These are phyloP conservation scores for Dicrostonyx torquatus DNA, from an alignment of 2,797 vertebrate genomes.

Conservation along the genomic window DNA sequence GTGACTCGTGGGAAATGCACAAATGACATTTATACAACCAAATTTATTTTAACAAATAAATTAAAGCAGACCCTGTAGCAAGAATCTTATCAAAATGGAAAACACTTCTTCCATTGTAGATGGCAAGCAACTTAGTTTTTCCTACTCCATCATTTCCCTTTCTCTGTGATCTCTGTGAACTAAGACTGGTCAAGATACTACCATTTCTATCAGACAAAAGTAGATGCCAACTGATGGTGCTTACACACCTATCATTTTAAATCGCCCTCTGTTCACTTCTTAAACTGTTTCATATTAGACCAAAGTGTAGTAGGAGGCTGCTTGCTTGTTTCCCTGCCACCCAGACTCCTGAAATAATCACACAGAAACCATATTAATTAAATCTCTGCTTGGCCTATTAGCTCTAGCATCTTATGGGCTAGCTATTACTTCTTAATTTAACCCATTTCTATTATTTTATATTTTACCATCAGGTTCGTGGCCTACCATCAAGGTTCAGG, in stretches of 20 bases:
- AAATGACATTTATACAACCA: conserved; percentile 57
- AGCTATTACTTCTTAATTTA: no score
- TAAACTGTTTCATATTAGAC: neutral
- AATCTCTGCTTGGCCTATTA: no score
- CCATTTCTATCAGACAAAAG: conserved; percentile 9
- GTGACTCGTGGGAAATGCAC: conserved; percentile 45
- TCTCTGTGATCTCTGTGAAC: neutral
- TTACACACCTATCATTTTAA: neutral
- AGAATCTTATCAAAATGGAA: conserved; percentile 64
- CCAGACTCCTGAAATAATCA: no score
- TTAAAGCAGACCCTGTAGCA: conserved; percentile 50
- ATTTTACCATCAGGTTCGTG: no score
- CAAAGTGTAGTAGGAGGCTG: neutral
- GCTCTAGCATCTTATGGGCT: no score
- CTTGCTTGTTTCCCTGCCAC: no score
- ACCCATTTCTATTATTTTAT: no score
- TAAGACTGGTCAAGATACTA: conserved; percentile 20
- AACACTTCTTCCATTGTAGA: conserved; percentile 22
- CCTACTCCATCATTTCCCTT: neutral
- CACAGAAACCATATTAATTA: no score
- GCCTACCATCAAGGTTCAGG: no score
- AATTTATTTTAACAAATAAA: conserved; percentile 60
- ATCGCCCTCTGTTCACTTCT: conserved; percentile 1
- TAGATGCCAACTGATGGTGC: neutral
- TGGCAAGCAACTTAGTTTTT: neutral